Evolutionary conservation across 1,140 invertebrate genomes (phyloP), one percentile per base, ranked within the genome.

Genomic region (Microplitis mediator): DNA sequence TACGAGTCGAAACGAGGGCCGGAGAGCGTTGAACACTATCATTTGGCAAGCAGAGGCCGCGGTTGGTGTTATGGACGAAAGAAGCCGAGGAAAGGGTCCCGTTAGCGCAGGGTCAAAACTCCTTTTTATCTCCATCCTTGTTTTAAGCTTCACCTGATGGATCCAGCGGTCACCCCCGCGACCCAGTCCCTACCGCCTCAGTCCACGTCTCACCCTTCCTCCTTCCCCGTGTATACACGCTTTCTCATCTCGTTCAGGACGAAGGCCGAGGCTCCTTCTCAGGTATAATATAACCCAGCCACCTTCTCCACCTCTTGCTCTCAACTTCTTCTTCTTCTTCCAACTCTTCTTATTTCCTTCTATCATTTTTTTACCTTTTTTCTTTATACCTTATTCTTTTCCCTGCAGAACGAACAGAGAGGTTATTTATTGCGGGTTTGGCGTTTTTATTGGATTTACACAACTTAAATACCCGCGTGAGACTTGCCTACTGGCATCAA

Each of bases 391-490:
- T 58, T 23, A 11, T 62, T 58, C 62, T 51, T 52, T 36, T 62
- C 39, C 31, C 23, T 34, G 58, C 36, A 45, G 54, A 76, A 62
- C 79, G 77, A 81, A 77, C 82, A 76, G 74, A 79, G 81, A 78
- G 77, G 77, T 85, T 85, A 85, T 85, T 85, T 85, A 84, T 83
- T 85, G 80, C 79, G 76, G 78, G 77, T 82, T 81, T 80, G 81
- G 79, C 82, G 78, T 84, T 85, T 85, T 84, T 85, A 84, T 85
- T 85, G 82, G 82, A 84, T 85, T 85, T 85, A 83, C 84, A 82
- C 80, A 83, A 85, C 81, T 84, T 84, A 84, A 85, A 84, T 83
- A 84, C 80, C 79, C 73, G 23, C 50, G 60, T 52, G 77, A 72
- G 71, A 80, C 77, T 74, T 45, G 39, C 39, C 39, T 45, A 45